These are phyloP conservation scores for Calosoma granatense DNA, from an alignment of 1,140 invertebrate genomes.

Conservation along the genomic window DNA sequence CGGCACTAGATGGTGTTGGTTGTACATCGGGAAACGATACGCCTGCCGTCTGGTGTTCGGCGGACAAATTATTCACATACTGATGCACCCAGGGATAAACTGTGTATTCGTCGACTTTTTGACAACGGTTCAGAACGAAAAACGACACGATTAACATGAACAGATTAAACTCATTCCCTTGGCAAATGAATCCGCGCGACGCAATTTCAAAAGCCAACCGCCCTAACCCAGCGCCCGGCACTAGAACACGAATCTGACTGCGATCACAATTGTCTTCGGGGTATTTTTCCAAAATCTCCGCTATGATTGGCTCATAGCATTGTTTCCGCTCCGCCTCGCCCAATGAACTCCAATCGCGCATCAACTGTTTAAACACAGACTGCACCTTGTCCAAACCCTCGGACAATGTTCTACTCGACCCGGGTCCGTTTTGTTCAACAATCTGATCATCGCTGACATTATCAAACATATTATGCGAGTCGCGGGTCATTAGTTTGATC, in stretches of 20 bases:
- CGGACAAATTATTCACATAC: constrained; percentile 76
- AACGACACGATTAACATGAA: constrained; percentile 97
- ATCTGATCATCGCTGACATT: constrained; percentile 43
- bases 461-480: constrained; percentile 76
- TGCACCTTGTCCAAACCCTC: constrained; percentile 77
- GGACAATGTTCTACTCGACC: constrained; percentile 24
- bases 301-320: constrained; percentile 86
- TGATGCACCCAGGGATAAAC: constrained; percentile 93
- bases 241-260: constrained; percentile 63
- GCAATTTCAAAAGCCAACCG: constrained; percentile 91
- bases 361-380: constrained; percentile 88
- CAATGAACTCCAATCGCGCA: constrained; percentile 86
- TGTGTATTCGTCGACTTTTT: constrained; percentile 44
- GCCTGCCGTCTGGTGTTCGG: constrained; percentile 66
- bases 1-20: constrained; percentile 53
- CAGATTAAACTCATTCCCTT: constrained; percentile 96
- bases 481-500: constrained; percentile 71
- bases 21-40: constrained; percentile 87
- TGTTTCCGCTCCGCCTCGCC: constrained; percentile 73
- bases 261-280: constrained; percentile 44
- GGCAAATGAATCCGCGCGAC: constrained; percentile 74
- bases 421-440: constrained; percentile 28
- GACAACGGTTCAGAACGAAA: constrained; percentile 85
- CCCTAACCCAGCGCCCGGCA: constrained; percentile 91
- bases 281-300: constrained; percentile 68